Percentiles rank a stretch among this genome's conserved stretches.
phyloP scores from a whole-genome alignment of 2,797 vertebrate genomes.

The Borostomias antarcticus region DNA sequence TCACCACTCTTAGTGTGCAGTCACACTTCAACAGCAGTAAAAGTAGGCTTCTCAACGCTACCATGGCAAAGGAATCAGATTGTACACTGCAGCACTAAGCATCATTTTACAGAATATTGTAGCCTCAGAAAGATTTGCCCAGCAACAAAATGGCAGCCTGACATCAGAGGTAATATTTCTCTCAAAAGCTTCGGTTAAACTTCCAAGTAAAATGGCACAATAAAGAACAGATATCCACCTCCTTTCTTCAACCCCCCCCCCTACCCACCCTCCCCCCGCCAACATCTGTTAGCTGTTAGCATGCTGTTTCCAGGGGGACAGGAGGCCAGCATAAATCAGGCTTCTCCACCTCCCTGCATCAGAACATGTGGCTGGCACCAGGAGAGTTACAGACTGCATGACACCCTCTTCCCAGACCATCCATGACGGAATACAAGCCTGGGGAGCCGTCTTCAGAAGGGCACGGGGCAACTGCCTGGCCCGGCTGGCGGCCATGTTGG shows the following conservation, averaged over 20 bases:
- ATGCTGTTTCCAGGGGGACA: conserved; percentile 61
- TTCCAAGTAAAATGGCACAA: not conserved
- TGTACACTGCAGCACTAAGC: not conserved
- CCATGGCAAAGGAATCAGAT: not conserved
- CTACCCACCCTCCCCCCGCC: not conserved
- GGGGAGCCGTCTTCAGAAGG: not conserved
- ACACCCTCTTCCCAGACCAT: conserved; percentile 29
- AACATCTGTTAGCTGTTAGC: conserved; percentile 72
- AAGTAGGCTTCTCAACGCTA: not conserved
- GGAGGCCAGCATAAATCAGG: conserved; percentile 57
- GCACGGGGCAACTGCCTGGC: not conserved
- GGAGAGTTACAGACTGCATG: conserved; percentile 33
- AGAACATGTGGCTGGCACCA: conserved; percentile 64
- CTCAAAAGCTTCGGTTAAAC: not conserved
- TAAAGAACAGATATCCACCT: not conserved
- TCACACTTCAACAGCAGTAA: not conserved
- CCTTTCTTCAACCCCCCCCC: conserved; percentile 27
- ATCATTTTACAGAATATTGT: not conserved
- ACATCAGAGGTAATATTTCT: not conserved
- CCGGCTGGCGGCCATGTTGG: not conserved
- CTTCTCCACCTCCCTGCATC: conserved; percentile 36
- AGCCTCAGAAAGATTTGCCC: not conserved
- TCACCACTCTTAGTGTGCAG: too few species aligned
- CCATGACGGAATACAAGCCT: not conserved
- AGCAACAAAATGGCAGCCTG: not conserved